phyloP scores from a whole-genome alignment of 2,888 invertebrate genomes.

The Galeruca laticollis region DNA sequence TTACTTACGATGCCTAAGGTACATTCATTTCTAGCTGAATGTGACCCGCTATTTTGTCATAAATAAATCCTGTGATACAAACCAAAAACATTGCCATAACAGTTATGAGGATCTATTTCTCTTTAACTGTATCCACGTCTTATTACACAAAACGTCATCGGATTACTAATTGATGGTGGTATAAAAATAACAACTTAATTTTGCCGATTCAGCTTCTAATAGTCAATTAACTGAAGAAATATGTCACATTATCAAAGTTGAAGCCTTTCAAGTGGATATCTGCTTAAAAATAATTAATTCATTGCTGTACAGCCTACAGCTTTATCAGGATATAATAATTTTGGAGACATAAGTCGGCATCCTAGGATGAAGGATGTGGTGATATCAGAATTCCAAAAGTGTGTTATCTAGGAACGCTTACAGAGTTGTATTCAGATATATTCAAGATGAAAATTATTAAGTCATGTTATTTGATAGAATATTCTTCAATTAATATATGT shows the following conservation, averaged over 20 bases:
- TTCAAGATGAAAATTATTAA: too few relatives aligned
- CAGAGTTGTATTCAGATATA: slow-evolving; percentile 12
- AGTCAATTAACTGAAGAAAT: slow-evolving; percentile 30
- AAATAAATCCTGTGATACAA: too few relatives aligned
- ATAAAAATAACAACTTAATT: neutral
- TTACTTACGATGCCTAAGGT: too few relatives aligned
- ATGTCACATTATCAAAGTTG: slow-evolving; percentile 25
- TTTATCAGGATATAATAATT: slow-evolving; percentile 52
- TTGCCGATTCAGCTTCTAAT: neutral
- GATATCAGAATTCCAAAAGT: slow-evolving; percentile 53
- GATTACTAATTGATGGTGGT: neutral
- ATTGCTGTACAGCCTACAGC: slow-evolving; percentile 22
- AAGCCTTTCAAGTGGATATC: slow-evolving; percentile 24
- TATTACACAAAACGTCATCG: neutral
- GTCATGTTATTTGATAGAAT: too few relatives aligned
- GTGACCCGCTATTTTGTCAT: too few relatives aligned
- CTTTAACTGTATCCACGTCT: too few relatives aligned
- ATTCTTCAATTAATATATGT: too few relatives aligned
- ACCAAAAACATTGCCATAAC: too few relatives aligned
- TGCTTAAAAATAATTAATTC: slow-evolving; percentile 35
- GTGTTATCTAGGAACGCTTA: slow-evolving; percentile 13
- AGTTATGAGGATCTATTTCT: too few relatives aligned
- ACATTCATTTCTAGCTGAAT: too few relatives aligned
- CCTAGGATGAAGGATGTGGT: slow-evolving; percentile 53
- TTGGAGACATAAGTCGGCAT: slow-evolving; percentile 51